Evolutionary conservation across 2,888 invertebrate species (phyloP).

Genomic region (Acronicta alni): DNA sequence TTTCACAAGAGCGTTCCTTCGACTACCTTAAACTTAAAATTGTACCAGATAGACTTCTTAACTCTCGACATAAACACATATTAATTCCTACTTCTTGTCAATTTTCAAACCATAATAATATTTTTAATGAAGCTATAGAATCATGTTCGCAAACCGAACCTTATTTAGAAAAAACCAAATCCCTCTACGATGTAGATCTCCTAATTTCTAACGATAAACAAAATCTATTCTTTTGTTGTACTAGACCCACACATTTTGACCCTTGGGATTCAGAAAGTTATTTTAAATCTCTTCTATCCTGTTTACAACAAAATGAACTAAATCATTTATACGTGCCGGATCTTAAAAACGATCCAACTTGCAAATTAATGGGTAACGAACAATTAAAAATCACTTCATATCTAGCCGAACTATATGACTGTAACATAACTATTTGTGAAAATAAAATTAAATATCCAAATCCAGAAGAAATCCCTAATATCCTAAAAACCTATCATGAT

Average conservation of each 20-base stretch:
- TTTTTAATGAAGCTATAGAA: constrained; percentile 53
- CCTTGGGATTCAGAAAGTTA: constrained; percentile 62
- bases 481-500: constrained; percentile 59
- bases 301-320: constrained; percentile 50
- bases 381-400: constrained; percentile 55
- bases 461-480: constrained; percentile 54
- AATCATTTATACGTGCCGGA: constrained; percentile 51
- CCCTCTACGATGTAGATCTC: constrained; percentile 53
- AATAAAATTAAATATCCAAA: constrained; percentile 50
- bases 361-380: constrained; percentile 37
- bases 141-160: constrained; percentile 50
- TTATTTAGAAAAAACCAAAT: constrained; percentile 49
- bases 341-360: constrained; percentile 49
- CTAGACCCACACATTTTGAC: constrained; percentile 51
- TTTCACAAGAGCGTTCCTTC: constrained; percentile 31
- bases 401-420: constrained; percentile 56
- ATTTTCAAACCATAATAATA: constrained; percentile 45
- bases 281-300: constrained; percentile 57
- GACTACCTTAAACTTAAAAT: constrained; percentile 30
- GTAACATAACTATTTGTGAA: constrained; percentile 56
- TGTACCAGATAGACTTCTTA: constrained; percentile 51
- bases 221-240: constrained; percentile 42
- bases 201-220: constrained; percentile 54
- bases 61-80: constrained; percentile 55
- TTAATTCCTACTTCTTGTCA: constrained; percentile 53